Evolutionary conservation across 2,113 vertebrate genomes (phyloP).

Genomic region (Callospermophilus lateralis): DNA sequence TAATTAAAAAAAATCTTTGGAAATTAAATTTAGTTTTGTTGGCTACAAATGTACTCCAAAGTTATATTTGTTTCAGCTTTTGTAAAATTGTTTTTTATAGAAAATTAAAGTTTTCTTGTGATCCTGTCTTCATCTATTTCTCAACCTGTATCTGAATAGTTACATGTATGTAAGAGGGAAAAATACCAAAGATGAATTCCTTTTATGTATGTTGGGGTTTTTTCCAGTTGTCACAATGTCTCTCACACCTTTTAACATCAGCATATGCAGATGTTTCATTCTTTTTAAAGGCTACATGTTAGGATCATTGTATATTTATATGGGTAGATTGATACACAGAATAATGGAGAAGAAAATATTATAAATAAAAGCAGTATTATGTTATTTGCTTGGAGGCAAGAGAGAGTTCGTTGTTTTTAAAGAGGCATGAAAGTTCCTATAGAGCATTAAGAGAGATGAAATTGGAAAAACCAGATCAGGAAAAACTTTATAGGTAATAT

Average conservation of each 20-base stretch:
- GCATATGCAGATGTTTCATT: constrained; percentile 21
- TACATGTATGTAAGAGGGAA: fast-evolving
- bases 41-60: neutral
- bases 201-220: neutral
- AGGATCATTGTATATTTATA: neutral
- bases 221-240: constrained; percentile 23
- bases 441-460: constrained; percentile 1
- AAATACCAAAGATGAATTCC: neutral
- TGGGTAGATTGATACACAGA: neutral
- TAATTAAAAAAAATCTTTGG: constrained; percentile 23
- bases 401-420: constrained; percentile 19
- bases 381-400: neutral
- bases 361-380: neutral
- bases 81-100: constrained; percentile 44
- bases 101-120: constrained; percentile 41
- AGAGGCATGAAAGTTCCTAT: neutral
- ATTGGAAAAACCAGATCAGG: constrained; percentile 7
- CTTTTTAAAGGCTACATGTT: neutral
- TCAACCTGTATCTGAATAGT: too few relatives aligned
- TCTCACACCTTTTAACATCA: neutral
- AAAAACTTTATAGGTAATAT: neutral
- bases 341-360: neutral
- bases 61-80: constrained; percentile 25
- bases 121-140: neutral
- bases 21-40: constrained; percentile 38